Conservation (phyloP, 2,797 vertebrate species). For the Taenioides sp. region DNA sequence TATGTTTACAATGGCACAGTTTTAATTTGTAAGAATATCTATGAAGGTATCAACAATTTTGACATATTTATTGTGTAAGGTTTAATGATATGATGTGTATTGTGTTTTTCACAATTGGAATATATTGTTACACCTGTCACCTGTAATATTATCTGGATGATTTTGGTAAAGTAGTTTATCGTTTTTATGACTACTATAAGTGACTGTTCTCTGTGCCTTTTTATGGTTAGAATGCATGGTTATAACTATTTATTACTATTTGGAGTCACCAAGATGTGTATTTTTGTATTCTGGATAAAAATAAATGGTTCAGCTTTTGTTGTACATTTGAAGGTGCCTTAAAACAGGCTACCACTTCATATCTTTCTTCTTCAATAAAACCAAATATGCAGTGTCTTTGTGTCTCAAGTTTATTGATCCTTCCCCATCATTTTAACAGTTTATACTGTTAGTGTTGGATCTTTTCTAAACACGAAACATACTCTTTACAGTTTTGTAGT, state of each 20-base stretch:
- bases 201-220: conserved; percentile 99
- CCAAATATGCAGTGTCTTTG: conserved; percentile 79
- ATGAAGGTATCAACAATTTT: conserved; percentile 85
- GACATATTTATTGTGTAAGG: conserved; percentile 99
- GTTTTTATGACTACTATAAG: conserved; percentile 98
- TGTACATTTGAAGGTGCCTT: conserved; percentile 88
- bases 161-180: conserved; percentile 96
- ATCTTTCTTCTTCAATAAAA: conserved; percentile 97
- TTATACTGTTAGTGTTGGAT: no score
- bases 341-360: conserved; percentile 83
- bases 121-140: conserved; percentile 96
- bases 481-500: no score
- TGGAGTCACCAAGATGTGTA: conserved; percentile 97
- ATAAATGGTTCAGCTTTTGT: conserved; percentile 89
- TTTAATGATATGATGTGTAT: conserved; percentile 89
- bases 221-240: conserved; percentile 96
- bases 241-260: conserved; percentile 96
- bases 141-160: conserved; percentile 94
- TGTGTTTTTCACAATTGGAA: conserved; percentile 98
- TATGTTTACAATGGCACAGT: conserved; percentile 98
- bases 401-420: conserved; percentile 16
- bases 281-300: conserved; percentile 98
- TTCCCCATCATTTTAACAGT: no score
- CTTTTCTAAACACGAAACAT: no score
- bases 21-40: conserved; percentile 85